Evolutionary conservation across 2,797 vertebrate species (phyloP), one percentile per base, ranked within the genome.

Genomic region (Pangasius larnaudii): DNA sequence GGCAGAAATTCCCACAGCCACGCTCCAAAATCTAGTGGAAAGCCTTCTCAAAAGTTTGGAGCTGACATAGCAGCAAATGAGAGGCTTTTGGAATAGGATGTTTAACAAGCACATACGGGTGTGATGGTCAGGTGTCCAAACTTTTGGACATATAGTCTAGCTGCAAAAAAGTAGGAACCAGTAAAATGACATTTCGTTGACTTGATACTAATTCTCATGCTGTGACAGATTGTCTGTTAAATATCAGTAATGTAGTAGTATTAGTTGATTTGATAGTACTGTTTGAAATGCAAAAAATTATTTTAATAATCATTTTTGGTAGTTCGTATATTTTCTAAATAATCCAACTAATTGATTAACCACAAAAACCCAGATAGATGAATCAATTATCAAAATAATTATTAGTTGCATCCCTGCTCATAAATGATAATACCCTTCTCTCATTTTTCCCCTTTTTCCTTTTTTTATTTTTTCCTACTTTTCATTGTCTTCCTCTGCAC

Each of bases 361-460:
- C 30, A 67, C 33, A 33, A 36, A 36, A 69, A 36, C 5, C 5
- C 30, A 22, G 18, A 42, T 22, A 10, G 69, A 72, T 39, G 30
- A 67, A 69, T 2, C 14, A 69, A 0, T 24, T 2, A 74, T 74
- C 9, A 46, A 24, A 71, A 71, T 71, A 36, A 71, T 74, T 10
- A 42, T 24, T 42, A 24, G 8, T 46, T 18, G 9, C 8, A 22
- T 11, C 39, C 24, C 10, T 53, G 27, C 49, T 30, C 6, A 30
- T n/a, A 78, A 53, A 51, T 51, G 27, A 51, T 16, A n/a, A 49
- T n/a, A 46, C 24, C 13, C 49, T 33, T 7, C 18, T 86, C 92
- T 92, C 65, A 87, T 84, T 80, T 71, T 75, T 7, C 89, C 67
- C 79, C 80, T 88, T 90, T 87, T 86, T 90, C 33, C 59, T 86